These are phyloP conservation scores for Parascotia fuliginaria DNA, from an alignment of 2,888 invertebrate genomes.

Conservation along the genomic window DNA sequence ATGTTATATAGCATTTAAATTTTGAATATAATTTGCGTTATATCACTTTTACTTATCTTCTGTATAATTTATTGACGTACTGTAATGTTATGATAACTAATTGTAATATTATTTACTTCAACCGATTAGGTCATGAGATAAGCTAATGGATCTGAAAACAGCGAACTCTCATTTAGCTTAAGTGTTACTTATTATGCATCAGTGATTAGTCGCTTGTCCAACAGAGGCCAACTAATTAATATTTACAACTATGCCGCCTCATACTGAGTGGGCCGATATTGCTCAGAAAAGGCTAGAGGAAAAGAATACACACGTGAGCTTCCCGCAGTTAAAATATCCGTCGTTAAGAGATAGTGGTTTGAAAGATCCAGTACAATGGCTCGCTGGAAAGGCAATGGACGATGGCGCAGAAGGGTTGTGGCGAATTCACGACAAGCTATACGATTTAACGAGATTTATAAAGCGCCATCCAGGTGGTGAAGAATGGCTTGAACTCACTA, in stretches of 20 bases:
- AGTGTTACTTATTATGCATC: background rate
- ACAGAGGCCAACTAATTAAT: background rate
- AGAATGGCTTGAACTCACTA: conserved; percentile 89
- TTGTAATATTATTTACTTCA: no score
- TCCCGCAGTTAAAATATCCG: conserved; percentile 82
- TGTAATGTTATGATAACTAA: no score
- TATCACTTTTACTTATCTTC: no score
- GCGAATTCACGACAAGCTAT: conserved; percentile 91
- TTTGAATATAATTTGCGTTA: no score
- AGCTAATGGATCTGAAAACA: no score
- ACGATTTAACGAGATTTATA: conserved; percentile 93
- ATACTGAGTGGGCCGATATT: conserved; percentile 42
- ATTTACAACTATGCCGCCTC: conserved; percentile 44
- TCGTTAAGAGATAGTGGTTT: conserved; percentile 70
- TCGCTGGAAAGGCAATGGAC: conserved; percentile 87
- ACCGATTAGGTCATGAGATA: no score
- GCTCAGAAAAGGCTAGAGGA: conserved; percentile 58
- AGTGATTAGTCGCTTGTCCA: background rate
- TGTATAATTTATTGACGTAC: no score
- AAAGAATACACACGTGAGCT: conserved; percentile 69
- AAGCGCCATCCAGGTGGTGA: conserved; percentile 93
- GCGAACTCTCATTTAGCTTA: background rate
- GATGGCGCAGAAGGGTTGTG: conserved; percentile 92
- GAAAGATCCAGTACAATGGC: conserved; percentile 82
- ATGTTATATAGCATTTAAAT: no score